These are phyloP conservation scores for Acrobeloides nanus DNA, from an alignment of 2,888 invertebrate species.

Conservation along the genomic window DNA sequence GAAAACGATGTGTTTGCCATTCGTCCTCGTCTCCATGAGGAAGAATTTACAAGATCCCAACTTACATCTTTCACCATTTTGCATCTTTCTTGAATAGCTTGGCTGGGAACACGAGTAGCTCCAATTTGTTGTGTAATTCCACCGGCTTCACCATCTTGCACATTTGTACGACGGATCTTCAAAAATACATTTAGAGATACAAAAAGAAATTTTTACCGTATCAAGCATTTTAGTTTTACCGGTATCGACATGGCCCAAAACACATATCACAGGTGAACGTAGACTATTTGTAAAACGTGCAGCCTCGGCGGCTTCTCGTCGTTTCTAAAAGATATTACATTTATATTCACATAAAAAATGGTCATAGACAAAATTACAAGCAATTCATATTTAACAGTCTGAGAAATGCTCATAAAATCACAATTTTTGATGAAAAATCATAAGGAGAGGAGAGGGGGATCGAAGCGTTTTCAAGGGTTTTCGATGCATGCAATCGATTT, in stretches of 20 bases:
- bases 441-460: too few relatives aligned
- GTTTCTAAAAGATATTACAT: slow-evolving; percentile 58
- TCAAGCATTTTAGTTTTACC: slow-evolving; percentile 98
- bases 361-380: not conserved
- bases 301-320: slow-evolving; percentile 67
- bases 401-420: not conserved
- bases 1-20: not conserved
- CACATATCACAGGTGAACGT: slow-evolving; percentile 92
- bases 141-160: slow-evolving; percentile 74
- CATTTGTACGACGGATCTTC: slow-evolving; percentile 59
- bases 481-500: too few relatives aligned
- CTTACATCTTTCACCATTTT: slow-evolving; percentile 84
- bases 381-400: not conserved
- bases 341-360: slow-evolving; percentile 2
- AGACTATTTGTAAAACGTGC: slow-evolving; percentile 62
- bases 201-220: slow-evolving; percentile 60
- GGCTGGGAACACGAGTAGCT: slow-evolving; percentile 86
- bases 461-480: too few relatives aligned
- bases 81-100: slow-evolving; percentile 87
- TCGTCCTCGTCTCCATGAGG: not conserved
- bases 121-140: slow-evolving; percentile 99
- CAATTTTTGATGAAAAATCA: not conserved
- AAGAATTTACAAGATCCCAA: too few relatives aligned
- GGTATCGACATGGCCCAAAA: slow-evolving; percentile 96
- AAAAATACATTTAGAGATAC: slow-evolving; percentile 7